Evolutionary conservation across 2,113 vertebrate genomes (phyloP).

Genomic region (Hypomesus transpacificus): DNA sequence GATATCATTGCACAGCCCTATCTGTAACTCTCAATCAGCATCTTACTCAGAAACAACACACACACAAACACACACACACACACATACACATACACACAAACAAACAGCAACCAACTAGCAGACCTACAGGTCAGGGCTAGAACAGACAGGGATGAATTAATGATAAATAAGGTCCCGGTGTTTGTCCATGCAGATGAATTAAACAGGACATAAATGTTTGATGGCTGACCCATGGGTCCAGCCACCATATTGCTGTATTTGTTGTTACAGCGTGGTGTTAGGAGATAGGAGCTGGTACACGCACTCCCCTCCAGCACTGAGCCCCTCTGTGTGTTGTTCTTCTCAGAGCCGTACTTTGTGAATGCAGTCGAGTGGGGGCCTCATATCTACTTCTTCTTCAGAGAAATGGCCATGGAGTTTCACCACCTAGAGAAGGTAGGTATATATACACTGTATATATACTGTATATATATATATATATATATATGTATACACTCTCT

Average conservation of each 20-base stretch:
- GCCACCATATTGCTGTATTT: conserved; percentile 30
- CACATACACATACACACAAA: too few relatives aligned
- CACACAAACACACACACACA: too few relatives aligned
- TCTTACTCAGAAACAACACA: too few relatives aligned
- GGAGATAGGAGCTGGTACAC: conserved; percentile 1
- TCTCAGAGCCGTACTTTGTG: conserved; percentile 90
- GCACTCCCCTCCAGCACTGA: neutral
- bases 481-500: neutral
- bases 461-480: neutral
- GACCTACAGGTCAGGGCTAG: conserved; percentile 39
- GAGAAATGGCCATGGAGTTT: conserved; percentile 97
- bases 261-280: conserved; percentile 46
- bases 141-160: conserved; percentile 51
- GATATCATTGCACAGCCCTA: too few relatives aligned
- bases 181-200: conserved; percentile 49
- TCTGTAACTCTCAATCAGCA: too few relatives aligned
- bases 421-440: conserved; percentile 95
- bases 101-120: too few relatives aligned
- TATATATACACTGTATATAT: neutral
- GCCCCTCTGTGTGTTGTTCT: conserved; percentile 14
- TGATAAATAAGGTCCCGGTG: conserved; percentile 52
- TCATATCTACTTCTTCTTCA: conserved; percentile 97
- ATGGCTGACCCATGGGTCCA: conserved; percentile 38
- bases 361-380: conserved; percentile 90
- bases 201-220: conserved; percentile 61